These are phyloP conservation scores for Penaeus chinensis DNA, from an alignment of 1,140 invertebrate species.

Conservation along the genomic window DNA sequence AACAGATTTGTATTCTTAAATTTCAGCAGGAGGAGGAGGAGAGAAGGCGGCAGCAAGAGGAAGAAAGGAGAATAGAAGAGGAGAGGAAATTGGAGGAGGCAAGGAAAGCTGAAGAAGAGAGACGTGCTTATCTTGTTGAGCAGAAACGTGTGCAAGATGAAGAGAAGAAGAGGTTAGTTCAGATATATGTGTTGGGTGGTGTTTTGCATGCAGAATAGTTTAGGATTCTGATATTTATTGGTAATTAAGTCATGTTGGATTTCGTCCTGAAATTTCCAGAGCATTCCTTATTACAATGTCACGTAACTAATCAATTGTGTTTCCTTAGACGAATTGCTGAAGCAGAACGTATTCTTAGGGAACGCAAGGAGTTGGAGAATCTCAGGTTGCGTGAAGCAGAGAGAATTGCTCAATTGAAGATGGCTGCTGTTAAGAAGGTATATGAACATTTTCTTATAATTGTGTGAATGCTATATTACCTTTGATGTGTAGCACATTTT, in stretches of 20 bases:
- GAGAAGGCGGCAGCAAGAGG: conserved; percentile 18
- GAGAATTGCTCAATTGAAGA: not conserved
- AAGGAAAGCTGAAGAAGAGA: conserved; percentile 17
- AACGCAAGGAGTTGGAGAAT: conserved; percentile 45
- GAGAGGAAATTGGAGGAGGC: conserved; percentile 28
- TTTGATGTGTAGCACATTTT: not conserved
- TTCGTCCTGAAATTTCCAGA: too few relatives aligned
- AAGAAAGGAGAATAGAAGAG: conserved; percentile 30
- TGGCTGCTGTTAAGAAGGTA: not conserved
- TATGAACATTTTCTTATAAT: not conserved
- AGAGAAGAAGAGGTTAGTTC: conserved; percentile 1
- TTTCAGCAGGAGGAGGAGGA: conserved; percentile 28
- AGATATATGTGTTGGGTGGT: too few relatives aligned
- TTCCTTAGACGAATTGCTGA: conserved; percentile 27
- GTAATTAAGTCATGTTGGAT: too few relatives aligned
- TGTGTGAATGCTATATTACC: not conserved
- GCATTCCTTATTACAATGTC: too few relatives aligned
- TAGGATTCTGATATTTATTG: too few relatives aligned
- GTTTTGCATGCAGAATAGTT: too few relatives aligned
- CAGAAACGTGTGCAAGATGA: conserved; percentile 11
- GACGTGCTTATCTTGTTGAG: conserved; percentile 13
- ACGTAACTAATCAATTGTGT: not conserved
- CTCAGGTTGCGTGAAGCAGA: conserved; percentile 41
- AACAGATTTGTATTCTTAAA: conserved; percentile 6
- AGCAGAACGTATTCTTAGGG: conserved; percentile 52